Evolutionary conservation across 2,888 invertebrate species (phyloP).

Genomic region (Orchesellides sinensis): DNA sequence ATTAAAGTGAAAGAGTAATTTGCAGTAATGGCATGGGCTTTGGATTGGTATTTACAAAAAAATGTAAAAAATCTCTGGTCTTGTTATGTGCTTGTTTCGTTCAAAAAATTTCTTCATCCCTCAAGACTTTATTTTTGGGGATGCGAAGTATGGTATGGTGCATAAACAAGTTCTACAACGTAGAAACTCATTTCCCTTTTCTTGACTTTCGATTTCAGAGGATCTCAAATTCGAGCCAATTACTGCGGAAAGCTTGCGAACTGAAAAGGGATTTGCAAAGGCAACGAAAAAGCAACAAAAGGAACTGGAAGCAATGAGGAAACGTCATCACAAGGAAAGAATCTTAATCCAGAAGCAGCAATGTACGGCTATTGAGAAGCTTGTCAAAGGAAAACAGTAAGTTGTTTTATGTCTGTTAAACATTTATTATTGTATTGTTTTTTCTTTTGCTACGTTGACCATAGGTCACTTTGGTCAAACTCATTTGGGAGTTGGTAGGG

Average conservation of each 20-base stretch:
- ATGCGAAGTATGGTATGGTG: too few relatives aligned
- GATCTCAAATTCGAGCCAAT: conserved; percentile 91
- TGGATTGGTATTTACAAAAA: too few relatives aligned
- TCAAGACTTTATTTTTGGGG: too few relatives aligned
- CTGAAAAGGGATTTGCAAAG: conserved; percentile 95
- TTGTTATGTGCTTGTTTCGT: too few relatives aligned
- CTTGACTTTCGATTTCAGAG: conserved; percentile 75
- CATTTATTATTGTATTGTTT: neutral
- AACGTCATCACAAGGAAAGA: conserved; percentile 95
- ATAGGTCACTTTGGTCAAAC: neutral
- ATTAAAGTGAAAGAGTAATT: conserved; percentile 28
- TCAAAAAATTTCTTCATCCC: too few relatives aligned
- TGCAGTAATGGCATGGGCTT: conserved; percentile 33
- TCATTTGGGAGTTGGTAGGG: neutral
- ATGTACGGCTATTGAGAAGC: conserved; percentile 93
- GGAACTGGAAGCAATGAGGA: conserved; percentile 93
- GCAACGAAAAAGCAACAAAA: conserved; percentile 97
- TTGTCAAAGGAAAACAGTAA: conserved; percentile 95
- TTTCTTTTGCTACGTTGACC: neutral
- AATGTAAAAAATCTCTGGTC: too few relatives aligned
- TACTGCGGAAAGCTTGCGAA: conserved; percentile 89
- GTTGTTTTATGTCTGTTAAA: conserved; percentile 74
- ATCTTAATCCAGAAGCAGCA: conserved; percentile 93
- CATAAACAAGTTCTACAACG: too few relatives aligned
- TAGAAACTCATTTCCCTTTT: conserved; percentile 46